These are phyloP conservation scores for Onychomys arenicola DNA, from an alignment of 2,797 vertebrate species.

Conservation along the genomic window DNA sequence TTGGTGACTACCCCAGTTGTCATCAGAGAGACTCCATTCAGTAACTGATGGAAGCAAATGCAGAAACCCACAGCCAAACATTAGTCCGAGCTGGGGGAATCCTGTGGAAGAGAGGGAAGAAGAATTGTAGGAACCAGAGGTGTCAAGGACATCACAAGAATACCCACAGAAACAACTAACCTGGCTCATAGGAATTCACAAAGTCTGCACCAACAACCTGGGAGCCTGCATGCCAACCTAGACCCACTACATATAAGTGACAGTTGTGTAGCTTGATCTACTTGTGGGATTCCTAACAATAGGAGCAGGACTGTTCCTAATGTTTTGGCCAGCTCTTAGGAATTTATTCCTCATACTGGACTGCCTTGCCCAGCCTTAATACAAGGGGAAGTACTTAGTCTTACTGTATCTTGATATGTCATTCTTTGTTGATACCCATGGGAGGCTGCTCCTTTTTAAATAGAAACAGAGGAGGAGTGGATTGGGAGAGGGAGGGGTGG, in stretches of 20 bases:
- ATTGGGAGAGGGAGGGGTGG: neutral
- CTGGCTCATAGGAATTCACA: neutral
- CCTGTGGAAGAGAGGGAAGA: neutral
- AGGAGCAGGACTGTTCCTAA: neutral
- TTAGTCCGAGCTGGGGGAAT: neutral
- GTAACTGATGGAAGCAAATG: neutral
- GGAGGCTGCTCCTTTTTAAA: neutral
- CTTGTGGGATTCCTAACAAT: neutral
- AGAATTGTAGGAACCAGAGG: neutral
- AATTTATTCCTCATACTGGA: neutral
- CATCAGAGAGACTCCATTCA: neutral
- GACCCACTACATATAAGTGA: neutral
- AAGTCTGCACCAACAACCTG: neutral
- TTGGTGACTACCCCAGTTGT: neutral
- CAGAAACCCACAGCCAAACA: neutral
- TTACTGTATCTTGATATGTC: neutral
- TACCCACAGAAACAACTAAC: neutral
- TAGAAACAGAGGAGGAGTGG: neutral
- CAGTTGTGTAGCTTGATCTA: neutral
- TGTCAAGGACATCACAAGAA: neutral
- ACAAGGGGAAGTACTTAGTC: neutral
- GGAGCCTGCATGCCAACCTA: neutral
- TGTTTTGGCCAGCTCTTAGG: neutral
- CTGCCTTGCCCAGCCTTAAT: neutral
- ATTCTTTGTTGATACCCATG: neutral